Conservation (phyloP, 2,888 invertebrate genomes). For the Malacosoma neustria region DNA sequence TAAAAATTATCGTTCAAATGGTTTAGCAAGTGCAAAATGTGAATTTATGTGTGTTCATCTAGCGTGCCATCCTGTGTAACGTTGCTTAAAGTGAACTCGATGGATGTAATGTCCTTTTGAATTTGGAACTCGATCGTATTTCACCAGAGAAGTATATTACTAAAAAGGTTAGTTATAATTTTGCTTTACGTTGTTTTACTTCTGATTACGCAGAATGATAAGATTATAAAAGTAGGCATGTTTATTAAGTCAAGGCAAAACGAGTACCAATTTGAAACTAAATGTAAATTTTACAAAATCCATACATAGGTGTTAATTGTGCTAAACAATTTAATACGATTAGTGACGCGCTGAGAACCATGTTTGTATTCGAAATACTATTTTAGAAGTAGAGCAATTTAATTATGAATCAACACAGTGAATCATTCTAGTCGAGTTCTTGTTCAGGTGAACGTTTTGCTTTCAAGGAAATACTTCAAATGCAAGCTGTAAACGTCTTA, state of each 20-base stretch:
- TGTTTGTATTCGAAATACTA: neutral
- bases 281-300: slow-evolving; percentile 7
- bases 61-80: slow-evolving; percentile 62
- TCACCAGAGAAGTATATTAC: slow-evolving; percentile 31
- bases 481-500: no score
- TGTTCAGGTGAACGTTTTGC: neutral
- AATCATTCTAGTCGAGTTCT: neutral
- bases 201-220: slow-evolving; percentile 11
- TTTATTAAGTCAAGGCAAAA: slow-evolving; percentile 25
- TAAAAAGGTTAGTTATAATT: slow-evolving; percentile 29
- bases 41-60: slow-evolving; percentile 62
- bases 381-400: slow-evolving; percentile 12
- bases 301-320: neutral
- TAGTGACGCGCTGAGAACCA: slow-evolving; percentile 10
- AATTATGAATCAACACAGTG: slow-evolving; percentile 15
- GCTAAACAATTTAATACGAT: slow-evolving; percentile 15
- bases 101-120: slow-evolving; percentile 60
- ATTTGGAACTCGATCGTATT: slow-evolving; percentile 43
- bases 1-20: slow-evolving; percentile 14
- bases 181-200: neutral
- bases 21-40: slow-evolving; percentile 64
- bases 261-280: slow-evolving; percentile 9
- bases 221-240: slow-evolving; percentile 8
- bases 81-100: slow-evolving; percentile 59
- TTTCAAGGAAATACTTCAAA: neutral